phyloP scores from a whole-genome alignment of 2,113 vertebrate species.

The Heterotis niloticus region DNA sequence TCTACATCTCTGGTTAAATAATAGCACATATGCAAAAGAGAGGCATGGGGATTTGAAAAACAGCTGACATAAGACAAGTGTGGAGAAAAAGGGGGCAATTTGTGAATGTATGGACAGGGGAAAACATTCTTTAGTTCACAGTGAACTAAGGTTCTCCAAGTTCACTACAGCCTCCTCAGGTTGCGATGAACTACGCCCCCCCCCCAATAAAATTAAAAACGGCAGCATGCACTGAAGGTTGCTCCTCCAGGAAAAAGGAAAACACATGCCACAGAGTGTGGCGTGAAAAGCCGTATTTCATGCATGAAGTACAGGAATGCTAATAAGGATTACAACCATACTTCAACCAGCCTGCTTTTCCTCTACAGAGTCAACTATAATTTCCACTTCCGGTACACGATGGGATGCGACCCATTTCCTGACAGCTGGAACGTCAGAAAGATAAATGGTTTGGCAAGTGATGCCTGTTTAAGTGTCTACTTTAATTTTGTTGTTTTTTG shows the following conservation, averaged over 20 bases:
- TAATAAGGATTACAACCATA: constrained; percentile 90
- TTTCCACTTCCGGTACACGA: constrained; percentile 50
- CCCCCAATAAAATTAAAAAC: constrained; percentile 79
- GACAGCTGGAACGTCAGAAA: background rate
- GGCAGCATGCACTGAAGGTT: constrained; percentile 70
- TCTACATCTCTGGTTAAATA: constrained; percentile 65
- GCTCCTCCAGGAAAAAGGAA: constrained; percentile 77
- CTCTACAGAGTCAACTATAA: constrained; percentile 40
- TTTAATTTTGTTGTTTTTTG: too few relatives aligned
- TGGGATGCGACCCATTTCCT: constrained; percentile 10
- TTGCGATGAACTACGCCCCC: constrained; percentile 67
- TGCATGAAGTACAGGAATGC: constrained; percentile 82
- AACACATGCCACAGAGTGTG: constrained; percentile 76
- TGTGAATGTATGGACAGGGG: constrained; percentile 57
- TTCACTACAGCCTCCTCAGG: constrained; percentile 27
- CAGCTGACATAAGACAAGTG: constrained; percentile 63
- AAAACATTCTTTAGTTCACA: constrained; percentile 25
- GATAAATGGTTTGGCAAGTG: background rate
- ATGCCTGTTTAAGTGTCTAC: too few relatives aligned
- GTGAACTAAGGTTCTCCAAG: too few relatives aligned
- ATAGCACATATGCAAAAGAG: constrained; percentile 53
- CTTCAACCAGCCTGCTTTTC: constrained; percentile 60
- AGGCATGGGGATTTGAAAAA: constrained; percentile 12
- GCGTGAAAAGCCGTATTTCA: constrained; percentile 79
- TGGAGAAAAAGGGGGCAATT: constrained; percentile 68